phyloP scores from a whole-genome alignment of 1,140 invertebrate genomes.

The Frieseomelitta varia region DNA sequence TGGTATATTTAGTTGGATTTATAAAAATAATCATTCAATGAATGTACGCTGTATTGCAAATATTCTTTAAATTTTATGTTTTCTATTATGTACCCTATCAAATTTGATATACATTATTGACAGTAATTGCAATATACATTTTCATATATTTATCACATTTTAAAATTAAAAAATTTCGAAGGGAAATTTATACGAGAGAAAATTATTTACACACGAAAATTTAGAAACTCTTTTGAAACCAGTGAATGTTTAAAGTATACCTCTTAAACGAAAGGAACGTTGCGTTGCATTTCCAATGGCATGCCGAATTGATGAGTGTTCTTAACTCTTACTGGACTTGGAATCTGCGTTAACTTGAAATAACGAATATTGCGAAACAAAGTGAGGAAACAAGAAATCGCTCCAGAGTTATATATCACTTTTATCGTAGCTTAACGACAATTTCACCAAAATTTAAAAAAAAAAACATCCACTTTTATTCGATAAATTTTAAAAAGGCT shows the following conservation, averaged over 20 bases:
- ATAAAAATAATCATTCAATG: conserved; percentile 3
- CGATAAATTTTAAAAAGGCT: conserved; percentile 65
- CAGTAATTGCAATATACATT: conserved; percentile 31
- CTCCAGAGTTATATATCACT: conserved; percentile 78
- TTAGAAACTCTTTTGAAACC: not conserved
- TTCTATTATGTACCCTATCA: conserved; percentile 9
- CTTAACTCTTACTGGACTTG: conserved; percentile 70
- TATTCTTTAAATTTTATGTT: conserved; percentile 2
- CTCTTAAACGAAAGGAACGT: conserved; percentile 21
- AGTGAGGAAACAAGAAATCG: conserved; percentile 68
- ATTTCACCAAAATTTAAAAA: conserved; percentile 70
- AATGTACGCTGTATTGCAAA: conserved; percentile 1
- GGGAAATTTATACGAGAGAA: conserved; percentile 21
- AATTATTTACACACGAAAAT: conserved; percentile 16
- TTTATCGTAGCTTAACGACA: conserved; percentile 73
- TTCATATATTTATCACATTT: conserved; percentile 18
- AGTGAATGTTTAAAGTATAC: conserved; percentile 9
- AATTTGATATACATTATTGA: conserved; percentile 3
- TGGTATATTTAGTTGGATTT: not conserved
- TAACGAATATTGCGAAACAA: conserved; percentile 65
- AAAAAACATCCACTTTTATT: conserved; percentile 62
- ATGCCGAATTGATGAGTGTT: conserved; percentile 67
- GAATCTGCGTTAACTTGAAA: conserved; percentile 69
- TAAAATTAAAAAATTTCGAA: not conserved
- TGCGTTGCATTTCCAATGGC: conserved; percentile 80